These are phyloP conservation scores for Leptodactylus fuscus DNA, from an alignment of 2,113 vertebrate genomes.

Conservation along the genomic window DNA sequence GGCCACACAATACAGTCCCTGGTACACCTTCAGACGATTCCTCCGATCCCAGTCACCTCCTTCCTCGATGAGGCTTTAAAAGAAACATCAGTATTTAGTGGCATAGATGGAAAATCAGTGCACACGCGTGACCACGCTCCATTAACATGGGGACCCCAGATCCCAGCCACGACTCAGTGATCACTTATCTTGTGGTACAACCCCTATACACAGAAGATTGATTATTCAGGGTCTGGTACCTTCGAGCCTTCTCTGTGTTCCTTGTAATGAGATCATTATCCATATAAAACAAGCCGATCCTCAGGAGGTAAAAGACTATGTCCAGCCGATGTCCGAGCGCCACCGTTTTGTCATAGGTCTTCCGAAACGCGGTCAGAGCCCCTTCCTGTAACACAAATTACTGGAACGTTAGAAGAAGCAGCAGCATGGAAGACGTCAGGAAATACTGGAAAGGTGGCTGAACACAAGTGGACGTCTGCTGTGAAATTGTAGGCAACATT, in stretches of 20 bases:
- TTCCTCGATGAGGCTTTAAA: slow-evolving; percentile 92
- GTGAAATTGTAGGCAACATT: no score
- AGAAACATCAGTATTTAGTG: background rate
- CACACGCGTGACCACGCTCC: no score
- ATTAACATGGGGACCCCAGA: no score
- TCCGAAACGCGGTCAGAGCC: slow-evolving; percentile 92
- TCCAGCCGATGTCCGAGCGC: slow-evolving; percentile 94
- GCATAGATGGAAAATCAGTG: no score
- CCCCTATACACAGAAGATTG: background rate
- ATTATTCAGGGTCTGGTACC: slow-evolving; percentile 74
- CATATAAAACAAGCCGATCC: slow-evolving; percentile 98
- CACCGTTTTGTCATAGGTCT: slow-evolving; percentile 97
- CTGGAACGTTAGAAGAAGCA: background rate
- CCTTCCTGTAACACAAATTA: slow-evolving; percentile 79
- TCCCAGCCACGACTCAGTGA: no score
- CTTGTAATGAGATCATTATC: slow-evolving; percentile 97
- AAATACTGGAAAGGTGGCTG: background rate
- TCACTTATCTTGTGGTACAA: background rate
- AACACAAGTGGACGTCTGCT: no score
- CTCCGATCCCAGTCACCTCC: slow-evolving; percentile 98
- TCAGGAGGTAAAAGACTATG: slow-evolving; percentile 95
- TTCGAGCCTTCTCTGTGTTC: slow-evolving; percentile 97
- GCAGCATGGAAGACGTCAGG: background rate
- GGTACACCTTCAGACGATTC: slow-evolving; percentile 97
- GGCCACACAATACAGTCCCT: slow-evolving; percentile 96